phyloP scores from a whole-genome alignment of 2,888 invertebrate genomes.

The Nymphalis polychloros region DNA sequence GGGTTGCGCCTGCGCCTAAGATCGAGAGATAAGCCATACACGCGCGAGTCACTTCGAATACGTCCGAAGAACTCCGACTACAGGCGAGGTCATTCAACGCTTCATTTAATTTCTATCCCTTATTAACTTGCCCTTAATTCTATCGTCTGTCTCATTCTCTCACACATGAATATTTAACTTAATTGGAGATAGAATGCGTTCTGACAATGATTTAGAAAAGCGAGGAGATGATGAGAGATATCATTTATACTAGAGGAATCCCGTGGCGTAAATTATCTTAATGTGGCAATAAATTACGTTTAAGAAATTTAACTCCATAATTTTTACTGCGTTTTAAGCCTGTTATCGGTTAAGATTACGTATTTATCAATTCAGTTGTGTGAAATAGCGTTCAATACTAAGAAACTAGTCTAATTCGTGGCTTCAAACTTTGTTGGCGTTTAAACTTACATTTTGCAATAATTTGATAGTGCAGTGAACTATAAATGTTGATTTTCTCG shows the following conservation, averaged over 20 bases:
- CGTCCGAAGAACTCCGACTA: constrained; percentile 58
- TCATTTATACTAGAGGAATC: constrained; percentile 50
- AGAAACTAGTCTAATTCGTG: constrained; percentile 43
- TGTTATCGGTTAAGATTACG: too few species aligned
- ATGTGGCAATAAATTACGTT: constrained; percentile 46
- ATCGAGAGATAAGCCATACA: constrained; percentile 66
- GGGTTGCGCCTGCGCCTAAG: constrained; percentile 69
- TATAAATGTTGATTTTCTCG: constrained; percentile 32
- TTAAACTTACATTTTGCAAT: constrained; percentile 39
- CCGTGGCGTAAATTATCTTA: constrained; percentile 66
- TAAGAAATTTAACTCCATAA: neutral
- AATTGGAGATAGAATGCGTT: constrained; percentile 56
- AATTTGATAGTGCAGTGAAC: constrained; percentile 43
- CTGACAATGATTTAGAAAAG: constrained; percentile 67
- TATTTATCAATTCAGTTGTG: neutral
- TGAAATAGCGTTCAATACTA: constrained; percentile 39
- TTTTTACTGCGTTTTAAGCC: neutral
- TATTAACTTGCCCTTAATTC: constrained; percentile 53
- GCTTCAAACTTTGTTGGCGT: constrained; percentile 40
- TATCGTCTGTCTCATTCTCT: constrained; percentile 54
- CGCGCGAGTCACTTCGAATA: constrained; percentile 52
- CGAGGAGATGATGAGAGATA: constrained; percentile 48
- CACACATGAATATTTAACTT: constrained; percentile 64
- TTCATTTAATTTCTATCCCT: constrained; percentile 68
- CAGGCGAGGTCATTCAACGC: constrained; percentile 68